A percentile compares a stretch with the other conserved stretches of the same genome.
Evolutionary conservation across 2,888 invertebrate genomes (phyloP).

Genomic region (Melieria crassipennis): DNA sequence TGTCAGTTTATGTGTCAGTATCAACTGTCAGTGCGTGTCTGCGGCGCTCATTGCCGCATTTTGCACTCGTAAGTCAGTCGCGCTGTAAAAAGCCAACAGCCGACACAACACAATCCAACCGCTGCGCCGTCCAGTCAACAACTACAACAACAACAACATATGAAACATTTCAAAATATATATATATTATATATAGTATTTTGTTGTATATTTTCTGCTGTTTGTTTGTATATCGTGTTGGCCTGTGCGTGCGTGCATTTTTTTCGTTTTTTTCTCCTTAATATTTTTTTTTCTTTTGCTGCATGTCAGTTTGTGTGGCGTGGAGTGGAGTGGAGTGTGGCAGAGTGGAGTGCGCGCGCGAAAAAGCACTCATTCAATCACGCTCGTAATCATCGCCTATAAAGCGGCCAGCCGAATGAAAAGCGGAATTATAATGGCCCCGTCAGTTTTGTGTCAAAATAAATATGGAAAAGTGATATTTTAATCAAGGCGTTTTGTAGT

Average conservation of each 20-base stretch:
- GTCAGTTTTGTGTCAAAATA: slow-evolving; percentile 65
- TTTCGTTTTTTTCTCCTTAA: too few relatives aligned
- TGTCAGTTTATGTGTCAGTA: slow-evolving; percentile 63
- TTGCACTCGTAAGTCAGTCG: slow-evolving; percentile 8
- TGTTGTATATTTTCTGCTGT: neutral
- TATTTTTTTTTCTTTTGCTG: too few relatives aligned
- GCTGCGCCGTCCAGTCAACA: slow-evolving; percentile 25
- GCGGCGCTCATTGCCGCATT: neutral
- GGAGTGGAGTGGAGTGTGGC: neutral
- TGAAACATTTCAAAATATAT: neutral
- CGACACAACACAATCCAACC: slow-evolving; percentile 35
- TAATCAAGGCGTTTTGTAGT: slow-evolving; percentile 57
- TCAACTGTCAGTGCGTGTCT: slow-evolving; percentile 59
- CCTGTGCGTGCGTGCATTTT: too few relatives aligned
- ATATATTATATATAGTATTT: neutral
- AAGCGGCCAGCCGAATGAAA: slow-evolving; percentile 48
- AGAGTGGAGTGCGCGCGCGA: slow-evolving; percentile 42
- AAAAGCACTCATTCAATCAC: slow-evolving; percentile 35
- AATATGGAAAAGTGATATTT: slow-evolving; percentile 65
- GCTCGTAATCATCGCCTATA: slow-evolving; percentile 46
- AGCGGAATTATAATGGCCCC: slow-evolving; percentile 57
- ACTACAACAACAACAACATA: slow-evolving; percentile 8
- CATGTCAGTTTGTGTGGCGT: neutral
- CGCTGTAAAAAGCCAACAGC: slow-evolving; percentile 19
- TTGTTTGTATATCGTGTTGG: neutral